These are phyloP conservation scores for Lysandra bellargus DNA, from an alignment of 2,888 invertebrate genomes.

Conservation along the genomic window DNA sequence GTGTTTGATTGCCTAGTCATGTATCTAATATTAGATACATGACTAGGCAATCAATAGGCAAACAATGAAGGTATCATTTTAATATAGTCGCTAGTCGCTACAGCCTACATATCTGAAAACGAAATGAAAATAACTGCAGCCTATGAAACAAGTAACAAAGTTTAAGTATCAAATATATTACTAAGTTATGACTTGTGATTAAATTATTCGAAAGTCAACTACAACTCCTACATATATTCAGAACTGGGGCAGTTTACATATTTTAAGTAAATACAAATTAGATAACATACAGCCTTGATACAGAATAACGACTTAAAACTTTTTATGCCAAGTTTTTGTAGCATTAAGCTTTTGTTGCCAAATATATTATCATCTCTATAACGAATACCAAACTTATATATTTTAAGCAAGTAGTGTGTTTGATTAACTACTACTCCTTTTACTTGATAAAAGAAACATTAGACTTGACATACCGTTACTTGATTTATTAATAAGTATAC, in stretches of 20 bases:
- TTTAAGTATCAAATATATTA: not conserved
- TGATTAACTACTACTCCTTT: not conserved
- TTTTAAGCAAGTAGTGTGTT: not conserved
- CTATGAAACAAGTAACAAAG: too few species aligned
- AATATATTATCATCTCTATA: not conserved
- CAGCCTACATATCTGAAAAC: too few species aligned
- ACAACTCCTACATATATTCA: not conserved
- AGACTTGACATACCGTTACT: too few species aligned
- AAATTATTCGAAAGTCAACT: not conserved
- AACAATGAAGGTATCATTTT: too few species aligned
- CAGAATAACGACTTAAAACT: not conserved
- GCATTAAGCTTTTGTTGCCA: not conserved
- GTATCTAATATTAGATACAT: too few species aligned
- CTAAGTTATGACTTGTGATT: not conserved
- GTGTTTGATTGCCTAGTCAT: too few species aligned
- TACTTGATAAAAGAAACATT: too few species aligned
- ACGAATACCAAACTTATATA: not conserved
- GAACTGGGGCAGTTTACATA: not conserved
- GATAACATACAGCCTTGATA: not conserved
- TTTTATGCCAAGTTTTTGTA: slow-evolving; percentile 1
- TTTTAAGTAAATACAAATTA: not conserved
- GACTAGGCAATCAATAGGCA: too few species aligned
- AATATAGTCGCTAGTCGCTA: too few species aligned
- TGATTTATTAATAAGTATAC: too few species aligned
- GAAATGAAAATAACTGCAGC: too few species aligned